Evolutionary conservation across 1,140 invertebrate genomes (phyloP).

Genomic region (Daktulosphaira vitifoliae): DNA sequence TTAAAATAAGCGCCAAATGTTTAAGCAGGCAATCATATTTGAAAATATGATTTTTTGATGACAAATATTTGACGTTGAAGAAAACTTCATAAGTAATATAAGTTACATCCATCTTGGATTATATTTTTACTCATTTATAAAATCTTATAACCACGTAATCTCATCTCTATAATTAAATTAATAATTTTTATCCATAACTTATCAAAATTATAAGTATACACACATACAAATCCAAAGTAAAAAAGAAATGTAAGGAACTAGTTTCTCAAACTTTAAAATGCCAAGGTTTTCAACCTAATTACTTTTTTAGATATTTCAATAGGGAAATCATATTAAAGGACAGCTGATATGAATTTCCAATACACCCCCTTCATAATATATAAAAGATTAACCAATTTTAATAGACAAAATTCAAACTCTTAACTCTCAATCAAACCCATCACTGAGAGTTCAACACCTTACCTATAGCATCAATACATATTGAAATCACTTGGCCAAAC

Average conservation of each 20-base stretch:
- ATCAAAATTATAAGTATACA: neutral
- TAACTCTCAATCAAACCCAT: no score
- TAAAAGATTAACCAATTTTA: no score
- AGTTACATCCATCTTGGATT: conserved; percentile 24
- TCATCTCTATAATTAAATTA: conserved; percentile 20
- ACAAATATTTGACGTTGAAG: conserved; percentile 7
- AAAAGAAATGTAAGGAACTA: conserved; percentile 1
- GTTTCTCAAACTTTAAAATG: no score
- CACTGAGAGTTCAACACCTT: no score
- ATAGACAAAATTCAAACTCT: no score
- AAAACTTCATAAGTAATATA: conserved; percentile 8
- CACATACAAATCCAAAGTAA: neutral
- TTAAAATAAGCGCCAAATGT: conserved; percentile 16
- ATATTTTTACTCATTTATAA: neutral
- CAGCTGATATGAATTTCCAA: no score
- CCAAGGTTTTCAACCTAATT: no score
- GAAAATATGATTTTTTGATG: conserved; percentile 23
- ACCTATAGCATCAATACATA: no score
- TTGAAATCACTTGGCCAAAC: no score
- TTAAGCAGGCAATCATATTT: conserved; percentile 17
- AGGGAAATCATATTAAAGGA: no score
- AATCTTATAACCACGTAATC: conserved; percentile 14
- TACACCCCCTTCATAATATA: no score
- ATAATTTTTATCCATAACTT: neutral
- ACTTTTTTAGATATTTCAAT: no score